Conservation (phyloP, 2,113 vertebrate genomes). For the Oxygymnocypris stewartii region DNA sequence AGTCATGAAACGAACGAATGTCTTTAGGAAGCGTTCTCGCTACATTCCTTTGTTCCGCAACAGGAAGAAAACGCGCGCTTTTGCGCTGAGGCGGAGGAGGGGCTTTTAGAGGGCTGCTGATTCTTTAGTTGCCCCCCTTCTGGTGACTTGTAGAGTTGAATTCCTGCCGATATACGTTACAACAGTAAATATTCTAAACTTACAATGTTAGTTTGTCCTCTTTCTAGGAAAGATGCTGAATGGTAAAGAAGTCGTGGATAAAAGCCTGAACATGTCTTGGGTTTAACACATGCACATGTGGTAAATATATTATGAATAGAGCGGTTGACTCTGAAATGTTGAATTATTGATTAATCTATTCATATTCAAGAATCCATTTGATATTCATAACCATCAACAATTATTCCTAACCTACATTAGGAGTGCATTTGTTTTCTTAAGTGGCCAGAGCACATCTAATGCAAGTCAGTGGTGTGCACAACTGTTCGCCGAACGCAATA, state of each 20-base stretch:
- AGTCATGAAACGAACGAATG: too few species aligned
- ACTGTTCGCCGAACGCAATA: background rate
- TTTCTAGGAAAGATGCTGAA: background rate
- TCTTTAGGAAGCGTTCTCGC: too few species aligned
- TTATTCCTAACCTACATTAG: background rate
- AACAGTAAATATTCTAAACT: background rate
- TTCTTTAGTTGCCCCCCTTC: too few species aligned
- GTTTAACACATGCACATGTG: background rate
- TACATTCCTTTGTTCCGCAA: too few species aligned
- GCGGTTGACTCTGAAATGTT: background rate
- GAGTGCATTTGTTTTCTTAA: background rate
- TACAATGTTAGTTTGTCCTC: background rate
- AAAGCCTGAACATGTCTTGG: background rate
- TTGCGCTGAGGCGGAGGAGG: too few species aligned
- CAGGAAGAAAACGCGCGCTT: too few species aligned
- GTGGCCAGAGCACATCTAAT: background rate
- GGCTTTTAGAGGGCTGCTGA: too few species aligned
- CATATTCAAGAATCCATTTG: background rate
- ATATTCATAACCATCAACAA: background rate
- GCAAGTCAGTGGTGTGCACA: background rate
- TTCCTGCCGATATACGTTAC: too few species aligned
- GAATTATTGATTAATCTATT: background rate
- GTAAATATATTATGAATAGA: background rate
- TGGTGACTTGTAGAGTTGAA: too few species aligned
- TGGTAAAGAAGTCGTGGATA: background rate